Base-by-base conservation (phyloP, 2,797 vertebrate species). In the Myotis daubentonii region DNA sequence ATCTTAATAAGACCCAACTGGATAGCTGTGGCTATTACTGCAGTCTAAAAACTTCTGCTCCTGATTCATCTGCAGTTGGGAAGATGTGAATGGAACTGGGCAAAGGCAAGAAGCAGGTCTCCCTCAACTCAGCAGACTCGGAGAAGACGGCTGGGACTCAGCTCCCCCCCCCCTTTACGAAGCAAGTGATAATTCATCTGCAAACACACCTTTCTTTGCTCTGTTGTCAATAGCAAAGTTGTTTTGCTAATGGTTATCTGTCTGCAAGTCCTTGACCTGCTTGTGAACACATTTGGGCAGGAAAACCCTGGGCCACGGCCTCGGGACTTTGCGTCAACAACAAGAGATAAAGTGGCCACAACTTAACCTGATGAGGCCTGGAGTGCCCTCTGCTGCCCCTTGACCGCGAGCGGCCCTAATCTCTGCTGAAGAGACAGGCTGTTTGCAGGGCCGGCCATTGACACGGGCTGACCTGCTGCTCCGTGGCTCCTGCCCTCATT, bases 191-290 rank as follows among this genome's bases (percentile, higher is more conserved):
- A 97, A 98, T 98, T 98, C 97, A 97, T 98, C 97, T 94, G 98
- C 97, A 98, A 98, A 97, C 51, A 96, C 84, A 38, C 96, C 98
- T 98, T 98, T 95, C 98, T 98, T 96, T 96, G 90, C 96, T 97
- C 98, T 97, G 97, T 97, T 98, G 98, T 98, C 98, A 98, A 98
- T 98, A 98, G 98, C 97, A 98, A 98, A 98, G 98, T 99, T 99
- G 99, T 99, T 99, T 99, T 99, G 98, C 98, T 99, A 99, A 99
- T 99, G 99, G 98, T 99, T 99, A 99, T 99, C 99, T 99, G 98
- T 99, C 98, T 98, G 98, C 98, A 99, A 99, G 99, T 99, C 99
- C 99, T 99, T 99, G 99, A 99, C 99, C 99, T 98, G 98, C 98
- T 99, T 99, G 99, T 99, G 99, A 99, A 99, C 99, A 99, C 97